Base-by-base conservation (phyloP, 2,797 vertebrate genomes). In the Catharus ustulatus region DNA sequence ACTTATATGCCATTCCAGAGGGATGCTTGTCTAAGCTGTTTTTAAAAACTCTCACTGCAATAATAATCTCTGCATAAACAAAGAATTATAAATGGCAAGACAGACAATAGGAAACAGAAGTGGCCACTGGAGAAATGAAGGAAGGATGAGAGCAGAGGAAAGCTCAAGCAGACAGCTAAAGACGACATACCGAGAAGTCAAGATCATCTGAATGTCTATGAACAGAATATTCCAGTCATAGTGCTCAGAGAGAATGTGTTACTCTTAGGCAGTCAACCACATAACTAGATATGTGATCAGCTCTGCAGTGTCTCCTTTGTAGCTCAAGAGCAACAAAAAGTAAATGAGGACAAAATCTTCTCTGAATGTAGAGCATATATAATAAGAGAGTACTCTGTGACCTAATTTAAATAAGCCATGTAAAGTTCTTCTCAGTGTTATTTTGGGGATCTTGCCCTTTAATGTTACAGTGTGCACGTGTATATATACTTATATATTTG, bases 1-100 rank as follows among this genome's bases (percentile, higher is more conserved):
- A 92, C 75, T 92, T 86, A 84, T 62, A 85, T 22, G 27, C 14
- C 89, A 49, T 80, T 94, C 64, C 87, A 90, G 62, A 92, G 68
- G 49, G 87, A 85, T 64, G 57, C 32, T 77, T 71, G 38, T 58
- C 84, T 77, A 85, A 80, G 30, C 42, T 54, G 34, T 79, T 94
- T 85, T 77, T 67, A 49, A 87, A 92, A 91, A 77, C 17, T 43
- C 46, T 87, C 69, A 64, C 63, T 88, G 79, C 69, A 91, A 75
- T 79, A 91, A 69, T 45, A 83, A 87, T 61, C 46, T 93, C 78
- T 1, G 1, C 82, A 83, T 84, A 80, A 95, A 79, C 59, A 64
- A 87, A 87, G 61, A 90, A 76, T 89, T 87, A 71, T 14, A 92
- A 93, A 93, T 14, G 26, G 79, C 23, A 91, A 83, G 36, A 83